These are phyloP conservation scores for Ciona savignyi DNA, from an alignment of 23 tunicate genomes.

Conservation along the genomic window DNA sequence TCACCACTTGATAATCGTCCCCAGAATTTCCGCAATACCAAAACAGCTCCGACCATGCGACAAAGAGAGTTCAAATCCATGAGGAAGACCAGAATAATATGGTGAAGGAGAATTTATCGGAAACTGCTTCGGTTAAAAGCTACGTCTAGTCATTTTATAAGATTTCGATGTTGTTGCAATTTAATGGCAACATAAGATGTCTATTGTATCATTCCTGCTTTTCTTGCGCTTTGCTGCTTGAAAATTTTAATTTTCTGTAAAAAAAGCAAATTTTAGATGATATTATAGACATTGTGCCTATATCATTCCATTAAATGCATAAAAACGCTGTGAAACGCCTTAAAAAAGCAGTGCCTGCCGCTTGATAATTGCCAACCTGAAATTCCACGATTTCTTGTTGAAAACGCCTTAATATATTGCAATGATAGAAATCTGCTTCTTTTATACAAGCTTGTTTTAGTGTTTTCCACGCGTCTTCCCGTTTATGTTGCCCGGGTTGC, in stretches of 20 bases:
- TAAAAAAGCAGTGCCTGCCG: neutral
- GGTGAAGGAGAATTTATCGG: slow-evolving; percentile 20
- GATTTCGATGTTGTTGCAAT: neutral
- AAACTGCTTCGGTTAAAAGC: slow-evolving; percentile 26
- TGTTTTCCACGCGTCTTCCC: no score
- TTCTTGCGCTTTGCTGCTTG: neutral
- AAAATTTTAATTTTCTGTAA: neutral
- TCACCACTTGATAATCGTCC: no score
- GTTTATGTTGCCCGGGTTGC: no score
- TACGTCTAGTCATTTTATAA: neutral
- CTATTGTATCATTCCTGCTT: neutral
- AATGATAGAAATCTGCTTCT: no score
- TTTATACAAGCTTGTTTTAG: no score
- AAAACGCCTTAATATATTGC: neutral
- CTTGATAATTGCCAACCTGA: neutral
- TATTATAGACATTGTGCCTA: neutral
- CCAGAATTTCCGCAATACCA: neutral
- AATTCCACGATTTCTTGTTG: neutral
- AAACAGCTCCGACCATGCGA: slow-evolving; percentile 1
- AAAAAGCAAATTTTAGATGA: neutral
- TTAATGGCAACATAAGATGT: no score
- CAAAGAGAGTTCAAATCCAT: slow-evolving; percentile 21
- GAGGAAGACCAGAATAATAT: slow-evolving; percentile 1
- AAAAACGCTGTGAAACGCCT: neutral
- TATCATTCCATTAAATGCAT: neutral